A percentile compares a stretch with the other conserved stretches of the same genome.
Conservation (phyloP, 2,888 invertebrate genomes). For the Stenchaetothrips biformis region DNA sequence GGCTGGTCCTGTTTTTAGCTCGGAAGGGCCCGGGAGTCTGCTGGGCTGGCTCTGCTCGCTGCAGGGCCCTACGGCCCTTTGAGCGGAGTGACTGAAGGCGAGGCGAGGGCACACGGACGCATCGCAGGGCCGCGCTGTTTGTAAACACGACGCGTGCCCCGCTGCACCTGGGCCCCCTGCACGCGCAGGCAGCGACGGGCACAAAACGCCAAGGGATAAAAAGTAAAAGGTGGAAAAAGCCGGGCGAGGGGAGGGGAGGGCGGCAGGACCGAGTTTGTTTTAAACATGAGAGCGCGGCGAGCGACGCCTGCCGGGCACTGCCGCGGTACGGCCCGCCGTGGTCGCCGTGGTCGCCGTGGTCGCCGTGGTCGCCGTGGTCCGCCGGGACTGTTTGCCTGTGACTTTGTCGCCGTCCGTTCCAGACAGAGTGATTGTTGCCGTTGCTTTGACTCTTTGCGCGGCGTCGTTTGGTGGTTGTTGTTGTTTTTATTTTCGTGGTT, state of each 20-base stretch:
- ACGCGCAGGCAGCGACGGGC: neutral
- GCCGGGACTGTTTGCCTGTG: no score
- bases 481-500: no score
- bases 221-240: neutral
- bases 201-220: no score
- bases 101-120: neutral
- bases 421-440: no score
- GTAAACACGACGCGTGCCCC: neutral
- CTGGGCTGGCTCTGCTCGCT: neutral
- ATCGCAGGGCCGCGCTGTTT: neutral
- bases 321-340: neutral
- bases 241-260: neutral
- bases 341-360: neutral
- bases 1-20: slow-evolving; percentile 1
- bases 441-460: no score
- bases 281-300: neutral
- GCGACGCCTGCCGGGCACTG: no score
- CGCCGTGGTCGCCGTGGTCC: no score
- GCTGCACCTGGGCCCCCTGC: neutral
- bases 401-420: no score
- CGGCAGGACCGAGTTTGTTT: neutral
- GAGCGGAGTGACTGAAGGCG: slow-evolving; percentile 10
- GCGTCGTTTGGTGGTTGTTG: no score
- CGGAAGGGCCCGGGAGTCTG: neutral
- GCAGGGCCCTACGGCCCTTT: neutral